These are phyloP conservation scores for Pteropus alecto DNA, from an alignment of 2,113 vertebrate genomes.

Conservation along the genomic window DNA sequence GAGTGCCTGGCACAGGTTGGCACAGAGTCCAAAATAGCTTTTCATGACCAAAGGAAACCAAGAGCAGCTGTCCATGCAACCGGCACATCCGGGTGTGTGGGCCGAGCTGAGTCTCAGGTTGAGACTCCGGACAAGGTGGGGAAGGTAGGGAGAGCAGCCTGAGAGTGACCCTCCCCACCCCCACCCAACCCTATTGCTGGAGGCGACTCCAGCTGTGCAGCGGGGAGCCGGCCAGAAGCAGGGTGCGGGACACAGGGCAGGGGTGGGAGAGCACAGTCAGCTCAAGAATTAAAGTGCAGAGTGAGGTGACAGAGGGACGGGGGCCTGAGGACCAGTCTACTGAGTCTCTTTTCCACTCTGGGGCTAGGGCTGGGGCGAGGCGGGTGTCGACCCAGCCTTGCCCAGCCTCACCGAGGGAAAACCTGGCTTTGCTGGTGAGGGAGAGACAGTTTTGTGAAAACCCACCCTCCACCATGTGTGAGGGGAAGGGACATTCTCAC, in stretches of 20 bases:
- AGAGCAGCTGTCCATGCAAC: too few relatives aligned
- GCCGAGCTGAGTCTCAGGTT: neutral
- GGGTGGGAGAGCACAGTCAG: neutral
- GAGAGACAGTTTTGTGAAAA: neutral
- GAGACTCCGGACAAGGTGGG: neutral
- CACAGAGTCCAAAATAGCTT: neutral
- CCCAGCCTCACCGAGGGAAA: neutral
- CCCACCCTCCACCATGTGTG: accelerated
- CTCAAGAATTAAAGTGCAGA: neutral
- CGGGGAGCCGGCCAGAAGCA: neutral
- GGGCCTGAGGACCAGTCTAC: neutral
- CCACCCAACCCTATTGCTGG: neutral
- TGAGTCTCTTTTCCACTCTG: neutral
- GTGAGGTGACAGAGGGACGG: neutral
- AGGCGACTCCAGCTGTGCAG: neutral
- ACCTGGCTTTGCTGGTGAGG: neutral
- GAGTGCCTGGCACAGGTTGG: neutral
- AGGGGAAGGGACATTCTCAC: neutral
- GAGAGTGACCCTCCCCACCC: too few relatives aligned
- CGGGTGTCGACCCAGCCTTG: neutral
- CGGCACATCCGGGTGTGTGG: neutral
- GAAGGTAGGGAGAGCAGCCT: neutral
- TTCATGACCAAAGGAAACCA: neutral
- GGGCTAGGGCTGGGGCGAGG: neutral
- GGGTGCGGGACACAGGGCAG: too few relatives aligned